Evolutionary conservation across 2,888 invertebrate genomes (phyloP).

Genomic region (Agriopis leucophaearia): DNA sequence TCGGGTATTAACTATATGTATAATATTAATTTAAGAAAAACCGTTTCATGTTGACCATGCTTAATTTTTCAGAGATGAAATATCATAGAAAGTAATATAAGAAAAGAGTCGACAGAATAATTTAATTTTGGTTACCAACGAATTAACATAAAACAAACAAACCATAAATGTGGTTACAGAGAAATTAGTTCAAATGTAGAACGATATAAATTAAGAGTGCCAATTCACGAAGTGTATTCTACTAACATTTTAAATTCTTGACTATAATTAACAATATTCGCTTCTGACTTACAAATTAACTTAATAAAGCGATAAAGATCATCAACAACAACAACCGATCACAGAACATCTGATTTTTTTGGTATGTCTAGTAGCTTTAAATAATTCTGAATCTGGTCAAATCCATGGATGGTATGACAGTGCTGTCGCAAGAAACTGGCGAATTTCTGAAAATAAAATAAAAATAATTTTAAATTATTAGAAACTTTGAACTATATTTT

Average conservation of each 20-base stretch:
- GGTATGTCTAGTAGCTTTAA: constrained; percentile 44
- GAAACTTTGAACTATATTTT: neutral
- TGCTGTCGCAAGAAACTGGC: constrained; percentile 87
- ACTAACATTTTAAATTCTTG: constrained; percentile 1
- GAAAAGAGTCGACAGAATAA: constrained; percentile 22
- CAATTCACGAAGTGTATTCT: constrained; percentile 16
- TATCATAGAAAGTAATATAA: constrained; percentile 32
- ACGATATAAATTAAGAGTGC: constrained; percentile 19
- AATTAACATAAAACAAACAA: constrained; percentile 15
- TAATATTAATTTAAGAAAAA: too few species aligned
- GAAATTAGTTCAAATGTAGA: constrained; percentile 5
- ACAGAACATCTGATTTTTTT: constrained; percentile 51
- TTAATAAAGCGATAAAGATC: constrained; percentile 30
- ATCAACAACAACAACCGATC: constrained; percentile 39
- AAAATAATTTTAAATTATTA: neutral
- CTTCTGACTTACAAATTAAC: constrained; percentile 37
- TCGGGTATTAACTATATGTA: too few species aligned
- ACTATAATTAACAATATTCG: neutral
- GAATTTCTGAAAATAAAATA: constrained; percentile 87
- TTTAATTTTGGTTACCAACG: constrained; percentile 30
- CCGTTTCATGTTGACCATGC: too few species aligned
- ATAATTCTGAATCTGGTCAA: constrained; percentile 87
- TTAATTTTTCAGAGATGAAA: constrained; percentile 12
- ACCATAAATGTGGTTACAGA: constrained; percentile 17
- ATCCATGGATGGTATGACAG: constrained; percentile 87